Evolutionary conservation across 2,797 vertebrate genomes (phyloP).

Genomic region (Triplophysa yarkandensis): DNA sequence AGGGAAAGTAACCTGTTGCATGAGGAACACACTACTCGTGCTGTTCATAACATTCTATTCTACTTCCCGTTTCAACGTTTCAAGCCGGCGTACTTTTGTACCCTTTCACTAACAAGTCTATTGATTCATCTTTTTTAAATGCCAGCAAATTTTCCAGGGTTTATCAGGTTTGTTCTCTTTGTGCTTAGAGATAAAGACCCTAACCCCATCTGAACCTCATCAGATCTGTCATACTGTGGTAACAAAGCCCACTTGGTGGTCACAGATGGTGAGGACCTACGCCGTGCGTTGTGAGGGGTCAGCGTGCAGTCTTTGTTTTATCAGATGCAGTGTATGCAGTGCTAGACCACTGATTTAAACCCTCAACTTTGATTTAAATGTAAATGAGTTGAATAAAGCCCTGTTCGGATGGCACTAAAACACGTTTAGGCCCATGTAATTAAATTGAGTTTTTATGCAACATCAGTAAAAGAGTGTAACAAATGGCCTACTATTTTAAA

Average conservation of each 20-base stretch:
- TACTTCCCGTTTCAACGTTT: constrained; percentile 13
- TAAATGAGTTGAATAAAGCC: constrained; percentile 19
- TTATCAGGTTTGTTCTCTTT: constrained; percentile 4
- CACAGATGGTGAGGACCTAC: constrained; percentile 55
- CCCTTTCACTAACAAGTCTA: not conserved
- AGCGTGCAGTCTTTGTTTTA: constrained; percentile 54
- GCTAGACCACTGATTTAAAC: constrained; percentile 12
- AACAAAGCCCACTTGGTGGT: constrained; percentile 50
- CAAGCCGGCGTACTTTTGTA: not conserved
- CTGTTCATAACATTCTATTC: constrained; percentile 6
- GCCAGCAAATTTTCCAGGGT: not conserved
- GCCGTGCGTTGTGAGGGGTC: constrained; percentile 41
- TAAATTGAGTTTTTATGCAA: not conserved
- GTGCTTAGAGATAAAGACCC: not conserved
- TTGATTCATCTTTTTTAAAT: not conserved
- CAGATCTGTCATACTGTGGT: constrained; percentile 48
- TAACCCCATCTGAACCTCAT: constrained; percentile 33
- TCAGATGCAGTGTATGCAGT: constrained; percentile 23
- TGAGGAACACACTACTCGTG: constrained; percentile 17
- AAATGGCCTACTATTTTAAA: too few relatives aligned
- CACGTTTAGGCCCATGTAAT: not conserved
- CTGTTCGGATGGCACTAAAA: not conserved
- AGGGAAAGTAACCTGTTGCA: constrained; percentile 42
- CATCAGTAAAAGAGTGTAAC: not conserved
- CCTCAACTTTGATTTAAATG: constrained; percentile 8